Conservation (phyloP, 2,888 invertebrate species). For the Pogonocherus hispidulus region DNA sequence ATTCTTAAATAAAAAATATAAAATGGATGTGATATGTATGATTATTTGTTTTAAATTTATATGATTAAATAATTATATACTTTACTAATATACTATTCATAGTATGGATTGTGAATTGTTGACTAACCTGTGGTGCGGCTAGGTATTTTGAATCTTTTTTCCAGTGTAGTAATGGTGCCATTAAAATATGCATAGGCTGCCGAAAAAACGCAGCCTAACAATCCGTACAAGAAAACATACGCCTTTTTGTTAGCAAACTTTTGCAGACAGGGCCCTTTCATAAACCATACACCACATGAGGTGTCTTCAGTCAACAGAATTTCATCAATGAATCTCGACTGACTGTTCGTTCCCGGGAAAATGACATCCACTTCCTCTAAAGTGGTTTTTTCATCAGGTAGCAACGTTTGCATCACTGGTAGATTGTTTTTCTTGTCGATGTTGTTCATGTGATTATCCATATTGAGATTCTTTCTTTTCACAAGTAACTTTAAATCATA, state of each 20-base stretch:
- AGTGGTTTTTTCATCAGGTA: not conserved
- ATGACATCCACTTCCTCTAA: conserved; percentile 30
- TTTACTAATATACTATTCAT: too few species aligned
- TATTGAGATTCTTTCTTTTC: not conserved
- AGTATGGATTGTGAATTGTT: not conserved
- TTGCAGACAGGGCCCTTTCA: conserved; percentile 73
- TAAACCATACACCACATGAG: conserved; percentile 76
- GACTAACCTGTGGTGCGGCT: conserved; percentile 77
- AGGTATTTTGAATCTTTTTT: conserved; percentile 81
- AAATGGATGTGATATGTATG: too few species aligned
- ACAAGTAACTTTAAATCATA: not conserved
- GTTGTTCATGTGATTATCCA: conserved; percentile 23
- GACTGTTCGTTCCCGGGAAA: conserved; percentile 28
- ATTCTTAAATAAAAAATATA: too few species aligned
- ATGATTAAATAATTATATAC: too few species aligned
- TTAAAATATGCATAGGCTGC: conserved; percentile 81
- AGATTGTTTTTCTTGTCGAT: not conserved
- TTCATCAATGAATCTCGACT: conserved; percentile 31
- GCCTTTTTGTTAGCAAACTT: conserved; percentile 74
- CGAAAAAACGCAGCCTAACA: conserved; percentile 78
- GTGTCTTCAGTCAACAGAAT: conserved; percentile 73
- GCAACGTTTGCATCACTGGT: not conserved
- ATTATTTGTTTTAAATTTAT: too few species aligned
- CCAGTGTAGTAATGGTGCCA: conserved; percentile 81
- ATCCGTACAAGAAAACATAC: conserved; percentile 76